Percentiles rank a stretch among this genome's conserved stretches.
These are phyloP conservation scores for Netelia virgata DNA, from an alignment of 2,888 invertebrate genomes.

Conservation along the genomic window DNA sequence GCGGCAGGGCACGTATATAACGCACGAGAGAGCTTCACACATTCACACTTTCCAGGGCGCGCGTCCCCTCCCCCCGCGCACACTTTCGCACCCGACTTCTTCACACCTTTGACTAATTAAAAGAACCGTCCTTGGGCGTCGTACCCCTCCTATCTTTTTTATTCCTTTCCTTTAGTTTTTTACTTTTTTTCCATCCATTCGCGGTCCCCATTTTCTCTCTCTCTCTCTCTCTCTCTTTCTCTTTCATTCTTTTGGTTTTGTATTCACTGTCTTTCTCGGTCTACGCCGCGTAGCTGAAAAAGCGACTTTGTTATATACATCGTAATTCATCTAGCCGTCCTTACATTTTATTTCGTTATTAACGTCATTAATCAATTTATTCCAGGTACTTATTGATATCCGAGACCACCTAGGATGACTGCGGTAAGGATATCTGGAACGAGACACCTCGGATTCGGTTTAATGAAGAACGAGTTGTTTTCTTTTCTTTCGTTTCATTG, in stretches of 20 bases:
- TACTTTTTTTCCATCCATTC: constrained; percentile 31
- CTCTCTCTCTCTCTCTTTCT: constrained; percentile 11
- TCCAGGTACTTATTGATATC: neutral
- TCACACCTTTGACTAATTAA: constrained; percentile 82
- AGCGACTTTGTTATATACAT: neutral
- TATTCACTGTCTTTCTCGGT: neutral
- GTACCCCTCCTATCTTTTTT: constrained; percentile 62
- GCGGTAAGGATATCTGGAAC: neutral
- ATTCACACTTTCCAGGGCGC: constrained; percentile 68
- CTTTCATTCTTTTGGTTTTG: constrained; percentile 43
- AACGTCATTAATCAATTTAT: no score
- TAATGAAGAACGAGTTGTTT: no score
- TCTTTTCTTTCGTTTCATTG: no score
- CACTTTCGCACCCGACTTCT: constrained; percentile 78
- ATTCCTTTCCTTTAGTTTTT: constrained; percentile 42
- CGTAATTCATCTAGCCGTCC: neutral
- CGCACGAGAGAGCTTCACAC: constrained; percentile 64
- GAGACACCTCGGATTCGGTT: neutral
- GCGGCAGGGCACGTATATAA: constrained; percentile 10
- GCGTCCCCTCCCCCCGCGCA: constrained; percentile 54
- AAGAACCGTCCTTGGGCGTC: constrained; percentile 76
- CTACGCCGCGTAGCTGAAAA: neutral
- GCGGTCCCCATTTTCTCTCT: constrained; percentile 24
- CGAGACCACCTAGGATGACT: neutral
- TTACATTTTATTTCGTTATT: no score